Evolutionary conservation across 1,140 invertebrate species (phyloP).

Genomic region (Ips nitidus): DNA sequence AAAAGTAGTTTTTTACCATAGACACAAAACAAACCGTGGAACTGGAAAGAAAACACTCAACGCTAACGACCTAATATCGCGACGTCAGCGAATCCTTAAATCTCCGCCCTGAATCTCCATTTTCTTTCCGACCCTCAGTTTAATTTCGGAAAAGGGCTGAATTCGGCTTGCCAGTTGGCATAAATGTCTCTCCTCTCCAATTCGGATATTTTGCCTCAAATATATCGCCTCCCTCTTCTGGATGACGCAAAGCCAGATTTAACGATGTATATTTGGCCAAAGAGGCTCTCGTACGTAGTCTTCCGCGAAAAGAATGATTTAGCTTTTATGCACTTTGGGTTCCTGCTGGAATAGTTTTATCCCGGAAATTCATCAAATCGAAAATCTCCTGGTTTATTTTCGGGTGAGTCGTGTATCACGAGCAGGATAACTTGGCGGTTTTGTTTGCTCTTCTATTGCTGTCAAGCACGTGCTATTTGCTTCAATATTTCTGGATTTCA

Average conservation of each 20-base stretch:
- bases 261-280: conserved; percentile 8
- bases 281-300: neutral
- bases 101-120: neutral
- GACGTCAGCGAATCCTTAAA: neutral
- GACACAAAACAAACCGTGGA: too few relatives aligned
- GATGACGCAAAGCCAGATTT: conserved; percentile 4
- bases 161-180: conserved; percentile 8
- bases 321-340: too few relatives aligned
- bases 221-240: neutral
- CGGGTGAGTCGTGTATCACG: too few relatives aligned
- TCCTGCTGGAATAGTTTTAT: too few relatives aligned
- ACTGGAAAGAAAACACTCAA: too few relatives aligned
- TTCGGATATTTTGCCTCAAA: conserved; percentile 2
- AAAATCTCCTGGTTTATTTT: too few relatives aligned
- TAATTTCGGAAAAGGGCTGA: conserved; percentile 7
- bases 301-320: neutral
- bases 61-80: neutral
- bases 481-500: too few relatives aligned
- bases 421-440: too few relatives aligned
- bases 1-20: too few relatives aligned
- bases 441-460: too few relatives aligned
- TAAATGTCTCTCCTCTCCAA: conserved; percentile 1
- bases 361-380: too few relatives aligned
- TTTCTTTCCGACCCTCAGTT: conserved; percentile 10
- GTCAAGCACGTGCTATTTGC: too few relatives aligned